Conservation (phyloP, 2,888 invertebrate species). For the Athalia rosae region DNA sequence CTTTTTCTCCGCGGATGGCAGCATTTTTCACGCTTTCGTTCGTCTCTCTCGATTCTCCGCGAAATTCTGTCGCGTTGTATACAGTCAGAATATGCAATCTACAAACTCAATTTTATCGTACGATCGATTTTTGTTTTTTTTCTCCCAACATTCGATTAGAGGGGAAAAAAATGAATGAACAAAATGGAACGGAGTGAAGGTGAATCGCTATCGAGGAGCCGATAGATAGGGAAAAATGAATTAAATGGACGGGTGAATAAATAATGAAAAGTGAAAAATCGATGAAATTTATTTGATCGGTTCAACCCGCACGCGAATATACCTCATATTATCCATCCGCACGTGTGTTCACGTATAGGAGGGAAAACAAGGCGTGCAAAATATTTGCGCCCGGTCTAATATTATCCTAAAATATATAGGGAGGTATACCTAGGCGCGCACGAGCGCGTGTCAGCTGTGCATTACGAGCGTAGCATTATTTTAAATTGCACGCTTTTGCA, state of each 20-base stretch:
- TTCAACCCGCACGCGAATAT: background rate
- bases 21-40: conserved; percentile 33
- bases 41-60: too few species aligned
- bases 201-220: too few species aligned
- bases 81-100: background rate
- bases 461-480: conserved; percentile 37
- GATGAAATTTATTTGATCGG: too few species aligned
- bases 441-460: conserved; percentile 36
- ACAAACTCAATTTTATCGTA: background rate
- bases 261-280: too few species aligned
- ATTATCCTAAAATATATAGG: background rate
- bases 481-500: conserved; percentile 40
- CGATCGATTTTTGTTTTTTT: too few species aligned
- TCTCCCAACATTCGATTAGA: too few species aligned
- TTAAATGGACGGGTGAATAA: too few species aligned
- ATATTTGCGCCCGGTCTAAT: background rate
- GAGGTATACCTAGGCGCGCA: background rate
- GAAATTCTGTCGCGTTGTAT: background rate
- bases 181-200: too few species aligned
- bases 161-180: too few species aligned
- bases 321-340: background rate
- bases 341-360: background rate
- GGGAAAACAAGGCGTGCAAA: conserved; percentile 4
- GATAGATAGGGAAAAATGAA: too few species aligned
- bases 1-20: conserved; percentile 9